Evolutionary conservation across 2,888 invertebrate species (phyloP).

Genomic region (Drosophila quinaria): DNA sequence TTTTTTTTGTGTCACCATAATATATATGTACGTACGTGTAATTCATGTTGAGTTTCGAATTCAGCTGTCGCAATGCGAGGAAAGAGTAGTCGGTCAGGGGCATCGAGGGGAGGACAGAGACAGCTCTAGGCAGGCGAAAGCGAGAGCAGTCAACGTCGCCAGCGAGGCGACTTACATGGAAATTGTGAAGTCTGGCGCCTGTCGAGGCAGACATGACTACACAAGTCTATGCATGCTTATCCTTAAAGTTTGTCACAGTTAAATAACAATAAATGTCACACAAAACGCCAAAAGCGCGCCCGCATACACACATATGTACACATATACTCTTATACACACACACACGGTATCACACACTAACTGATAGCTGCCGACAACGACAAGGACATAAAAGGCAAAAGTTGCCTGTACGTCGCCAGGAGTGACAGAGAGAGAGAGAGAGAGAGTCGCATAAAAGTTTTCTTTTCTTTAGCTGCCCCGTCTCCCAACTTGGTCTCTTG

Average conservation of each 20-base stretch:
- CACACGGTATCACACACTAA: slow-evolving; percentile 37
- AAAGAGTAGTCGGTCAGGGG: neutral
- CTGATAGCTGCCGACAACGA: slow-evolving; percentile 61
- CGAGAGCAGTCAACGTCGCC: neutral
- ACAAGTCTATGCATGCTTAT: slow-evolving; percentile 69
- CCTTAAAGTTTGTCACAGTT: slow-evolving; percentile 80
- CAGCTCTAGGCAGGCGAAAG: neutral
- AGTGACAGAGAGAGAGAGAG: slow-evolving; percentile 43
- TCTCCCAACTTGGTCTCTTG: slow-evolving; percentile 6
- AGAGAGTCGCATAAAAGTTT: slow-evolving; percentile 66
- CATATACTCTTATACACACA: slow-evolving; percentile 18
- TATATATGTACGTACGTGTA: slow-evolving; percentile 17
- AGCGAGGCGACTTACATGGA: slow-evolving; percentile 43
- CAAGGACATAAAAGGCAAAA: slow-evolving; percentile 74
- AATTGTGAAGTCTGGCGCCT: slow-evolving; percentile 50
- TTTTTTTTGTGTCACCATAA: slow-evolving; percentile 14
- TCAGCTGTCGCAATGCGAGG: slow-evolving; percentile 31
- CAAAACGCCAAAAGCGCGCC: slow-evolving; percentile 78
- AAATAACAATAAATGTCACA: slow-evolving; percentile 82
- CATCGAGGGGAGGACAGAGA: no score
- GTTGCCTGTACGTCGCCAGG: slow-evolving; percentile 47
- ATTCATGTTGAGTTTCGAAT: slow-evolving; percentile 58
- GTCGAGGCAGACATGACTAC: slow-evolving; percentile 51
- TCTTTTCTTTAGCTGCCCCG: slow-evolving; percentile 45
- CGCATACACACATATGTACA: slow-evolving; percentile 35